phyloP scores from a whole-genome alignment of 2,888 invertebrate genomes.

The Xestia c-nigrum region DNA sequence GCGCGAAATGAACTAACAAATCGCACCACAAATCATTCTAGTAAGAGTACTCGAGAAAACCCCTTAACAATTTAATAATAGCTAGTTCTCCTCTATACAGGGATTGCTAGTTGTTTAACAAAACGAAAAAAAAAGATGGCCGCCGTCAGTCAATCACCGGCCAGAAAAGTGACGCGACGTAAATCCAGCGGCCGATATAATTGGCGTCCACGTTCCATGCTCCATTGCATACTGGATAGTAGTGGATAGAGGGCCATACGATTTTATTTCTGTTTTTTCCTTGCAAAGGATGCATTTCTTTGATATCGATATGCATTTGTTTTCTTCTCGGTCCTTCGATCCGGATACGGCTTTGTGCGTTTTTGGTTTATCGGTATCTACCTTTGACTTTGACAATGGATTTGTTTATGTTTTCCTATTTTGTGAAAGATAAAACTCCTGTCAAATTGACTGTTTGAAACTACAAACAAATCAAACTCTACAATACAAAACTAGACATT shows the following conservation, averaged over 20 bases:
- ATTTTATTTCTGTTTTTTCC: constrained; percentile 53
- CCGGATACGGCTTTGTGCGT: constrained; percentile 39
- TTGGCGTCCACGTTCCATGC: constrained; percentile 78
- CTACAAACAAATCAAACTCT: background rate
- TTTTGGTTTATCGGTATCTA: constrained; percentile 21
- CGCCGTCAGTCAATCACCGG: constrained; percentile 77
- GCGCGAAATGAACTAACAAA: constrained; percentile 23
- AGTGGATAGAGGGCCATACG: constrained; percentile 46
- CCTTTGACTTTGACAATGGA: constrained; percentile 16
- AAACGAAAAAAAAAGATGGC: constrained; percentile 67
- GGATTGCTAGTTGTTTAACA: constrained; percentile 63
- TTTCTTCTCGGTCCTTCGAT: constrained; percentile 35
- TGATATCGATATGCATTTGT: constrained; percentile 55
- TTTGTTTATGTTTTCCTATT: background rate
- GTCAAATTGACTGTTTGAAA: background rate
- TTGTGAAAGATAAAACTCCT: background rate
- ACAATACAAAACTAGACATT: background rate
- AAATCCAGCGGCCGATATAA: constrained; percentile 83
- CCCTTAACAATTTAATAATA: constrained; percentile 42
- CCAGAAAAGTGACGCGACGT: constrained; percentile 78
- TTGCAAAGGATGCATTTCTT: constrained; percentile 50
- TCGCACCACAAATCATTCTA: constrained; percentile 38
- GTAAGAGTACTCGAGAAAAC: constrained; percentile 9
- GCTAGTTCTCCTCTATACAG: constrained; percentile 53
- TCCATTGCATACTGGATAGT: constrained; percentile 70